Base-by-base conservation (phyloP, 2,113 vertebrate genomes). In the Jaculus jaculus region DNA sequence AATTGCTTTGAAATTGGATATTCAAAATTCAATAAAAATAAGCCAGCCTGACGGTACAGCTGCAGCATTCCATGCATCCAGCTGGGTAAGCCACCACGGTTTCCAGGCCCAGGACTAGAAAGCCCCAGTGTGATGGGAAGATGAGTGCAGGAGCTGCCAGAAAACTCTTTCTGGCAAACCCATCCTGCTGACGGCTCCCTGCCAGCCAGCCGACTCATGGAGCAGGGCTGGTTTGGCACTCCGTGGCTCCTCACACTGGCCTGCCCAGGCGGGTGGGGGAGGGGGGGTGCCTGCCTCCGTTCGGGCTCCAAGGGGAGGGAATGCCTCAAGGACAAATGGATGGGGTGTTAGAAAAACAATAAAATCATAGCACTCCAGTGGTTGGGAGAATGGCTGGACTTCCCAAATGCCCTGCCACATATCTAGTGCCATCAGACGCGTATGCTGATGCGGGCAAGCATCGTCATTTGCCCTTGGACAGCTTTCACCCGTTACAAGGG, bases 11-110 rank as follows among this genome's bases (percentile, higher is more conserved):
- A 98, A 98, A 98, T 97, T 73, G 96, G 97, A 95, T 97, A 98
- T 98, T 98, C 97, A 97, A 95, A 98, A 98, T 98, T 98, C 98
- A 98, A 97, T 98, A 98, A 98, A 96, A 98, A 98, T 97, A 97
- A 98, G 97, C 97, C 97, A 94, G 96, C 96, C 96, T 97, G 97
- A 96, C 98, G 98, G 97, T 98, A 98, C 98, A 98, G 98, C 98
- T 98, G 98, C 97, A 96, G 96, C 95, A 65, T 96, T 96, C 96
- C 96, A 75, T 97, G 96, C 97, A 97, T 98, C 98, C 98, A 98
- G 98, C 98, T 98, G 98, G 98, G 97, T 97, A 94, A 98, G 96
- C 97, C n/a, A 71, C 93, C 89, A 95, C 92, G 92, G 92, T 97
- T 98, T 98, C 95, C 96, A 98, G 97, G 96, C 97, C 94, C 91